Evolutionary conservation across 2,113 vertebrate species (phyloP).

Genomic region (Serilophus lunatus): DNA sequence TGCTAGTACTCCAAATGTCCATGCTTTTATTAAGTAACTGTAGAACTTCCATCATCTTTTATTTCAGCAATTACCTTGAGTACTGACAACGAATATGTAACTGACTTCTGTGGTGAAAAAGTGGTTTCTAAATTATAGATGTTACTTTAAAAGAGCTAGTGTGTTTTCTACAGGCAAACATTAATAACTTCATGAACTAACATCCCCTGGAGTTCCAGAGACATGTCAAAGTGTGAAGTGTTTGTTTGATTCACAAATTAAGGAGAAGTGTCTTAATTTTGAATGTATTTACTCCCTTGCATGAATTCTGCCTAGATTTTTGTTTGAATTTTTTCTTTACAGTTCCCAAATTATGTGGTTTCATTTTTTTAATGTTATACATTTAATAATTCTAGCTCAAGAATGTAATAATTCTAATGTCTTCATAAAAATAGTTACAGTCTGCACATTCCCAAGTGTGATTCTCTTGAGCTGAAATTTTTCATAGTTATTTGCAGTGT

Average conservation of each 20-base stretch:
- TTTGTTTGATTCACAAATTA: not conserved
- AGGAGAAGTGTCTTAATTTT: not conserved
- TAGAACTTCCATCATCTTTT: slow-evolving; percentile 39
- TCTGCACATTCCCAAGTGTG: not conserved
- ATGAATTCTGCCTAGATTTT: not conserved
- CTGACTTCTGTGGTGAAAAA: slow-evolving; percentile 49
- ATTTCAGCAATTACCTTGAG: slow-evolving; percentile 24
- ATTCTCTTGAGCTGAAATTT: not conserved
- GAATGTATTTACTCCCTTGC: not conserved
- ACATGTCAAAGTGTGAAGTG: not conserved
- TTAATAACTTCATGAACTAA: slow-evolving; percentile 29
- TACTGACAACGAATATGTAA: slow-evolving; percentile 28
- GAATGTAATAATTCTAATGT: not conserved
- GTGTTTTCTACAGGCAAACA: not conserved
- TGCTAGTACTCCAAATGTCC: slow-evolving; percentile 39
- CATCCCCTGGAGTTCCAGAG: not conserved
- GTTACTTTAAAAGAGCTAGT: slow-evolving; percentile 30
- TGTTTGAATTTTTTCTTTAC: not conserved
- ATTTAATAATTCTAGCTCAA: not conserved
- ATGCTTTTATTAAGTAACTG: slow-evolving; percentile 51
- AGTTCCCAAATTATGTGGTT: not conserved
- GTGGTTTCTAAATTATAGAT: slow-evolving; percentile 4
- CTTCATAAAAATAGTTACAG: not conserved
- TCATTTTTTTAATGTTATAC: not conserved
- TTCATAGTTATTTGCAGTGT: not conserved